Evolutionary conservation across 92 coral and sea anemone genomes (phyloP).

Genomic region (Heteractis magnifica): DNA sequence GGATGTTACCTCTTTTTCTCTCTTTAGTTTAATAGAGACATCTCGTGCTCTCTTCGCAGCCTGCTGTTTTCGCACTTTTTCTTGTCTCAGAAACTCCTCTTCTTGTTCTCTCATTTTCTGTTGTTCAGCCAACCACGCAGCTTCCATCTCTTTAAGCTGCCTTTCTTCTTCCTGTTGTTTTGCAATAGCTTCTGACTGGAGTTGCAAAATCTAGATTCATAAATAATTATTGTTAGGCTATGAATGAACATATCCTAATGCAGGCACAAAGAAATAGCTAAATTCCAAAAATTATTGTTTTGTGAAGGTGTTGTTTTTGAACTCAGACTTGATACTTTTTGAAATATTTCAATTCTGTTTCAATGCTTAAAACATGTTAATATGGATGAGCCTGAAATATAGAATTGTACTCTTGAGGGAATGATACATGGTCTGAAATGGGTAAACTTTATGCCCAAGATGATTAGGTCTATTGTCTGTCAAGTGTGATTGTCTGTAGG

Average conservation of each 20-base stretch:
- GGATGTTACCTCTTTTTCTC: conserved; percentile 69
- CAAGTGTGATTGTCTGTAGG: too few relatives aligned
- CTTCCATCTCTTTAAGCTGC: conserved; percentile 86
- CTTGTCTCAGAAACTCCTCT: conserved; percentile 83
- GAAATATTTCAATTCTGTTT: too few relatives aligned
- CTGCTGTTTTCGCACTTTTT: conserved; percentile 76
- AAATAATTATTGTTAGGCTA: not conserved
- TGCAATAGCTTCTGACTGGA: conserved; percentile 77
- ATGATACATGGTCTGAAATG: too few relatives aligned
- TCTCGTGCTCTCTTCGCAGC: conserved; percentile 88
- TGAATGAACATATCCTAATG: not conserved
- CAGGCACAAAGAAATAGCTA: not conserved
- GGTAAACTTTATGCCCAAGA: too few relatives aligned
- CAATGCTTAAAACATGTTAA: too few relatives aligned
- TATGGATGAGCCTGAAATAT: too few relatives aligned
- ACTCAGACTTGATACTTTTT: too few relatives aligned
- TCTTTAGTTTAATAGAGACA: conserved; percentile 83
- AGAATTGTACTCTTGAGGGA: too few relatives aligned
- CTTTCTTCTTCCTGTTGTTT: conserved; percentile 80
- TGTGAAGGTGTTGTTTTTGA: too few relatives aligned
- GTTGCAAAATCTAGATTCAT: conserved; percentile 63
- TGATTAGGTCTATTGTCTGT: too few relatives aligned
- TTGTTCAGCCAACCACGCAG: conserved; percentile 95
- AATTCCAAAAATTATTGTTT: too few relatives aligned
- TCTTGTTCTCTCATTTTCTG: conserved; percentile 77